Percentiles rank a stretch among this genome's conserved stretches.
Conservation (phyloP, 2,113 vertebrate genomes). For the Odontophorus gujanensis region DNA sequence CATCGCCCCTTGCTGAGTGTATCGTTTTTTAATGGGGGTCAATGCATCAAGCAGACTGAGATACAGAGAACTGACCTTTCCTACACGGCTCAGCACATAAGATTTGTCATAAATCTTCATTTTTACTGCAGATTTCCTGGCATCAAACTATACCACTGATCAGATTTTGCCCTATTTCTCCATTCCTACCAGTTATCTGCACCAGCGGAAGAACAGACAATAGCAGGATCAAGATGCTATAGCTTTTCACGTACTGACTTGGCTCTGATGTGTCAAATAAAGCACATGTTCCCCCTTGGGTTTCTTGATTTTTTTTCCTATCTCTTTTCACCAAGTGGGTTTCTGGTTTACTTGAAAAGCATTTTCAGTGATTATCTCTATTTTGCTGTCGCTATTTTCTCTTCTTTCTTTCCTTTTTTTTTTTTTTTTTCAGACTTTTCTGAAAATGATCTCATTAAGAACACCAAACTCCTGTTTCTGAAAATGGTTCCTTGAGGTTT, state of each 20-base stretch:
- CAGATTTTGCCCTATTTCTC: not conserved
- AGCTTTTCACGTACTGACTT: not conserved
- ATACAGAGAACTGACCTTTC: not conserved
- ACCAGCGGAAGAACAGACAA: not conserved
- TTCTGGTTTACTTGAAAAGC: constrained; percentile 26
- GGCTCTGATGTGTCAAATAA: not conserved
- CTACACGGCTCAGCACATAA: not conserved
- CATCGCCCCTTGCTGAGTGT: not conserved
- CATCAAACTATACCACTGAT: not conserved
- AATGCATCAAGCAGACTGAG: not conserved
- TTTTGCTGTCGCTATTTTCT: constrained; percentile 31
- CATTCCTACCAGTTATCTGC: not conserved
- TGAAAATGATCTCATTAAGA: constrained; percentile 62
- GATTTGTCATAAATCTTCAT: not conserved
- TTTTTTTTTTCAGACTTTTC: not conserved
- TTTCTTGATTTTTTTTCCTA: constrained; percentile 1
- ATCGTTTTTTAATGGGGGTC: not conserved
- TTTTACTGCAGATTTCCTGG: not conserved
- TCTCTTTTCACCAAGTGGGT: constrained; percentile 38
- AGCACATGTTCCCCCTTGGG: not conserved
- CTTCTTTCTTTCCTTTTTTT: not conserved
- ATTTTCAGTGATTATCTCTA: constrained; percentile 41
- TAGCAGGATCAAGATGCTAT: not conserved
- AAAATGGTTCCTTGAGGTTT: not conserved
- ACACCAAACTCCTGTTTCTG: not conserved